These are phyloP conservation scores for Pseudorhiza aurosa DNA, from an alignment of 30 jellyfish, hydroid and myxozoan genomes.

Conservation along the genomic window DNA sequence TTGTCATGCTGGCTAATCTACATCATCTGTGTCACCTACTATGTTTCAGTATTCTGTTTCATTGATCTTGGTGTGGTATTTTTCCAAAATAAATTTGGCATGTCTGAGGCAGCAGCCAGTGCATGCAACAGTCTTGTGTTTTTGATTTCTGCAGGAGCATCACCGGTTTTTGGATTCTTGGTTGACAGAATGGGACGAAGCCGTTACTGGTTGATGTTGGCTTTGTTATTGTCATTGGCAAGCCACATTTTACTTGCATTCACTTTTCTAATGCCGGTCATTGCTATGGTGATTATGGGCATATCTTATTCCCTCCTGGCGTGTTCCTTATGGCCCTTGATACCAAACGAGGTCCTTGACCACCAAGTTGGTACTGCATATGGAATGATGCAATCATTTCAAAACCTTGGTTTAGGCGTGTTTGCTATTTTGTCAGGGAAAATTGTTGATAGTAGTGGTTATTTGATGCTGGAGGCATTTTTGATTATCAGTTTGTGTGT, in stretches of 20 bases:
- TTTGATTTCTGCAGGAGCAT: conserved; percentile 97
- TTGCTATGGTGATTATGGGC: conserved; percentile 95
- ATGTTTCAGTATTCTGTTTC: conserved; percentile 96
- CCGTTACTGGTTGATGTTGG: conserved; percentile 76
- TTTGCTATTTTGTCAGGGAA: conserved; percentile 40
- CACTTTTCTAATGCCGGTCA: conserved; percentile 62
- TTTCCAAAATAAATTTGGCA: conserved; percentile 78
- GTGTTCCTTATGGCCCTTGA: conserved; percentile 98
- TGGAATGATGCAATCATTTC: conserved; percentile 98
- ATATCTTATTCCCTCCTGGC: conserved; percentile 93
- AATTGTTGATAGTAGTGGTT: conserved; percentile 51
- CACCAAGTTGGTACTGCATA: conserved; percentile 97
- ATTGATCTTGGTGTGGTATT: conserved; percentile 88
- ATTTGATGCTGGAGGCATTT: conserved; percentile 79
- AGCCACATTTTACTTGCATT: conserved; percentile 85
- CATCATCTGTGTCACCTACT: conserved; percentile 91
- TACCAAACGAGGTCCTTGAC: conserved; percentile 87
- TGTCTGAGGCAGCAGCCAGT: conserved; percentile 51
- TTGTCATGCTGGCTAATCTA: conserved; percentile 92
- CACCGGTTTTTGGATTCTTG: conserved; percentile 88
- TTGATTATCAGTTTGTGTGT: conserved; percentile 75
- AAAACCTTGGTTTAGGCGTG: conserved; percentile 90
- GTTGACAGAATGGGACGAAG: conserved; percentile 91
- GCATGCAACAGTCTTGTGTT: conserved; percentile 90
- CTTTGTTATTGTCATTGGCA: conserved; percentile 72